Evolutionary conservation across 1,140 invertebrate species (phyloP), one percentile per base, ranked within the genome.

Genomic region (Gryllus bimaculatus): DNA sequence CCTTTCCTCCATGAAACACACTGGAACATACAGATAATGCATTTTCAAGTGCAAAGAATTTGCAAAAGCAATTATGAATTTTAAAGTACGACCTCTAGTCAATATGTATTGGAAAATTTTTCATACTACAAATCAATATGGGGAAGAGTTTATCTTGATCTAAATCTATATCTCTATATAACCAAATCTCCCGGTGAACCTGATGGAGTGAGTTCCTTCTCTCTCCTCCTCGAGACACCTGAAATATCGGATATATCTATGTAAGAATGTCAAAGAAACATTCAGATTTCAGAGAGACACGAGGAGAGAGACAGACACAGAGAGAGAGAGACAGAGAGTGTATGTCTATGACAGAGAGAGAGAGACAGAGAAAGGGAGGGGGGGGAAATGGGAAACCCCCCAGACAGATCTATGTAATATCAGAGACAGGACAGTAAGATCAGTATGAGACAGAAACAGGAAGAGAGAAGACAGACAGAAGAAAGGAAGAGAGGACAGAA

Each of bases 121-220:
- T 99, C 95, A 99, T 99, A 79, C 96, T 94, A 87, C 97, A 99
- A 81, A 99, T 99, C n/a, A 99, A 90, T 81, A 99, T 97, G 8
- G 98, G 98, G 0, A 39, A 99, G 87, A 39, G 94, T 87, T 99
- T 99, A 6, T 99, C 95, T 88, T 96, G 95, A 82, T 99, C 97
- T 80, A 99, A 88, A 83, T n/a, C n/a, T n/a, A n/a, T n/a, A n/a
- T n/a, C n/a, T n/a, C n/a, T 96, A 97, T 47, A 95, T 90, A 47
- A 96, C 89, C 48, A 87, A 82, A 98, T 98, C 84, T 99, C 97
- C 26, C 97, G 90, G 86, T 99, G 98, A n/a, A 98, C 96, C 86
- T 95, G 93, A 87, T 99, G n/a, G 97, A 7, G 98, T 99, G 18
- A 99, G 86, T 86, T 99, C 98, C 83, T 98, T 94, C 83, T 98